phyloP scores from a whole-genome alignment of 2,888 invertebrate species.

The Periphyllus acericola region DNA sequence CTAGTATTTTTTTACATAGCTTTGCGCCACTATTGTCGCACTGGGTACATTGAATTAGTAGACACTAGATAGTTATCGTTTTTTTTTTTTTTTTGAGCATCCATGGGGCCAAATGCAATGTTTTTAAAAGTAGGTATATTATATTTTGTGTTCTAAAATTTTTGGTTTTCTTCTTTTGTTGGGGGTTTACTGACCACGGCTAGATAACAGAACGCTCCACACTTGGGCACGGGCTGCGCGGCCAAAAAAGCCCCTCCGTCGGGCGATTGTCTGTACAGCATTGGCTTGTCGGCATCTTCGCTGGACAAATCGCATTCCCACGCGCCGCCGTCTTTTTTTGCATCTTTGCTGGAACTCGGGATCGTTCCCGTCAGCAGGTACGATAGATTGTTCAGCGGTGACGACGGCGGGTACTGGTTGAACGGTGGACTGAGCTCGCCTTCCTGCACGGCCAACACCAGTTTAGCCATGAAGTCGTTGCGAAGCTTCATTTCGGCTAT shows the following conservation, averaged over 20 bases:
- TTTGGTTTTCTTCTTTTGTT: conserved; percentile 29
- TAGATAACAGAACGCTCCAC: conserved; percentile 72
- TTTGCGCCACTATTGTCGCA: too few relatives aligned
- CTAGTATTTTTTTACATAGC: too few relatives aligned
- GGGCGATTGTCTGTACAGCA: conserved; percentile 70
- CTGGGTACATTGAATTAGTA: too few relatives aligned
- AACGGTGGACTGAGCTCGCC: conserved; percentile 70
- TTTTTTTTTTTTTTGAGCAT: too few relatives aligned
- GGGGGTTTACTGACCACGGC: conserved; percentile 68
- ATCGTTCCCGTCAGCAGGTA: conserved; percentile 67
- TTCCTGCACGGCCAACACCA: conserved; percentile 69
- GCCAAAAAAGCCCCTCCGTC: conserved; percentile 72
- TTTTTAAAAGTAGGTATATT: too few relatives aligned
- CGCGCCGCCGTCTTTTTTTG: conserved; percentile 64
- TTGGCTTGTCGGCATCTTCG: conserved; percentile 66
- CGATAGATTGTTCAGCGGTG: conserved; percentile 68
- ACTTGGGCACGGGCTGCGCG: conserved; percentile 71
- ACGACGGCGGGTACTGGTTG: conserved; percentile 68
- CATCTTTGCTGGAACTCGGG: conserved; percentile 59
- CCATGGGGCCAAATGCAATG: too few relatives aligned
- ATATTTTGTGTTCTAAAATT: not conserved
- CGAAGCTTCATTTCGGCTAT: conserved; percentile 70
- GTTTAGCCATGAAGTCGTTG: conserved; percentile 71
- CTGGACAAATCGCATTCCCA: conserved; percentile 64
- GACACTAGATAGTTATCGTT: too few relatives aligned